phyloP scores from a whole-genome alignment of 2,113 vertebrate species.

The Varanus komodoensis region DNA sequence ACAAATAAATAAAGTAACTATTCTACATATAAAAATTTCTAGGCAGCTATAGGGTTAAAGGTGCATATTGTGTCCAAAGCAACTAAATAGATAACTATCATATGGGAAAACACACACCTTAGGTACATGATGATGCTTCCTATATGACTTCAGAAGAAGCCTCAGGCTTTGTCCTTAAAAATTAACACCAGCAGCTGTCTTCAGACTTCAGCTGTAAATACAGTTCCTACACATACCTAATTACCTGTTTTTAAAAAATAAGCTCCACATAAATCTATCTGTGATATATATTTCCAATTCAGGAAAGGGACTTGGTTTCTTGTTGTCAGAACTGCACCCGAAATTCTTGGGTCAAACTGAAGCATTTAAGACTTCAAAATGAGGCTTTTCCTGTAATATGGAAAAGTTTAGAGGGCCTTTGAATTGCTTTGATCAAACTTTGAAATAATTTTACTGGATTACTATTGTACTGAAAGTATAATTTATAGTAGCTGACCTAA shows the following conservation, averaged over 20 bases:
- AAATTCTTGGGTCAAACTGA: constrained; percentile 51
- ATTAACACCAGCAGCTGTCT: neutral
- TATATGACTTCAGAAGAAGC: neutral
- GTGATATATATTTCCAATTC: neutral
- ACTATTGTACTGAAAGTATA: constrained; percentile 87
- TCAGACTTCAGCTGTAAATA: neutral
- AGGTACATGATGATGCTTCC: neutral
- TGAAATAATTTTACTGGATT: constrained; percentile 85
- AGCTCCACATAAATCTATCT: constrained; percentile 28
- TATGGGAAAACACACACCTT: neutral
- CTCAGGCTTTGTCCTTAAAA: neutral
- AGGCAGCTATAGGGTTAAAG: no score
- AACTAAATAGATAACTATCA: no score
- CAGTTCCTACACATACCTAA: neutral
- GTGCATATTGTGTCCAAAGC: neutral
- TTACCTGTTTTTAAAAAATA: neutral
- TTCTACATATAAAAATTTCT: no score
- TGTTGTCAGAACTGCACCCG: constrained; percentile 22
- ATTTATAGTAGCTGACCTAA: constrained; percentile 94
- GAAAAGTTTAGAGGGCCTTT: constrained; percentile 77
- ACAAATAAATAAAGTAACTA: no score
- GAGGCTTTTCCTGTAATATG: constrained; percentile 48
- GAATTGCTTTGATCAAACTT: constrained; percentile 86
- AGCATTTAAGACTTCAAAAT: constrained; percentile 61
- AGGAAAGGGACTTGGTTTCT: neutral